Percentiles rank a stretch among this genome's conserved stretches.
These are phyloP conservation scores for Cyanoramphus novaezelandiae DNA, from an alignment of 2,113 vertebrate genomes.

Conservation along the genomic window DNA sequence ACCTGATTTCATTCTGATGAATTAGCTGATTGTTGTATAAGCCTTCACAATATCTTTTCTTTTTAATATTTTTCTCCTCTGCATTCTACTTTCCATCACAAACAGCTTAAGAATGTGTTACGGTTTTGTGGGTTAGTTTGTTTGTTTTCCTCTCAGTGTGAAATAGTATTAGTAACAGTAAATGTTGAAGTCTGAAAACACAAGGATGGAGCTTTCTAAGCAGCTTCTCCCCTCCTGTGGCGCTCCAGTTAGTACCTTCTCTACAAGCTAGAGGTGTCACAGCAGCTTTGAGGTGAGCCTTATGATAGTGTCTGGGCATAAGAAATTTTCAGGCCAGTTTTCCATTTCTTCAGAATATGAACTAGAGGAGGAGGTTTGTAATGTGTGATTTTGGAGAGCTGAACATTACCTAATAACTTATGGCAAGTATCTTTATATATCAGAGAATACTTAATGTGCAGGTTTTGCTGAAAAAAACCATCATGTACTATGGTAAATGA, in stretches of 20 bases:
- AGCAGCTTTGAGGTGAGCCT: not conserved
- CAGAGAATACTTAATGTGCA: not conserved
- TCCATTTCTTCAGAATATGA: not conserved
- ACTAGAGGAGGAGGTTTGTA: not conserved
- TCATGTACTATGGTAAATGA: not conserved
- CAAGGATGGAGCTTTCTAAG: rapidly evolving
- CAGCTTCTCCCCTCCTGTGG: not conserved
- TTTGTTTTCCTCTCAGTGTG: not conserved
- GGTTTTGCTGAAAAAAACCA: not conserved
- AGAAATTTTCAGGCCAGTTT: not conserved
- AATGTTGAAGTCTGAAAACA: not conserved
- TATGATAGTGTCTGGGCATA: not conserved
- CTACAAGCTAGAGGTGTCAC: rapidly evolving
- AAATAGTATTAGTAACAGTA: not conserved
- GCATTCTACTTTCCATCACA: not conserved
- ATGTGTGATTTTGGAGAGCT: not conserved
- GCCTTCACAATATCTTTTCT: not conserved
- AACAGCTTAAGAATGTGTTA: not conserved
- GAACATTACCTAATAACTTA: not conserved
- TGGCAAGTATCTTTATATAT: not conserved
- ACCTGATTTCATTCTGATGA: not conserved
- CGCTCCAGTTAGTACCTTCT: not conserved
- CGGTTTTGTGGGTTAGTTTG: not conserved
- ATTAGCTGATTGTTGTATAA: not conserved
- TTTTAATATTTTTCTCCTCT: no score